Evolutionary conservation across 2,888 invertebrate species (phyloP), one percentile per base, ranked within the genome.

Genomic region (Strigamia maritima): DNA sequence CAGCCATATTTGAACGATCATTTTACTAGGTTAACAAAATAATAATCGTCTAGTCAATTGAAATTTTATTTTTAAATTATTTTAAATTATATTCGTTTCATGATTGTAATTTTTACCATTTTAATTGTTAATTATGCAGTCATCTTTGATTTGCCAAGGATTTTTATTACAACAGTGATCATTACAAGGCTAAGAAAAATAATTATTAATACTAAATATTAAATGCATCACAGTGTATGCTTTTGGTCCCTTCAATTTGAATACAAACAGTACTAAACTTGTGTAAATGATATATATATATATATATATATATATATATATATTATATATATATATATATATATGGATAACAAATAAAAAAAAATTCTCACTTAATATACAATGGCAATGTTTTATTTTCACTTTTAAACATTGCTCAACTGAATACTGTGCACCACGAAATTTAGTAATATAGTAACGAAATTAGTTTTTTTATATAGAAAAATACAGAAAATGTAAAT

Each of bases 131-230:
- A 19, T n/a, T 54, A n/a, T 54, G 54, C n/a, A 54, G 19, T 54
- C 54, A 54, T n/a, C 54, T 54, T 54, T 54, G 54, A 54, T 54
- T 54, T 54, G 54, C 54, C 19, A 54, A 54, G 54, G 8, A 54
- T 54, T 44, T 44, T 54, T 54, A 54, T 54, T 54, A 54, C 54
- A 54, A 54, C 54, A 54, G 54, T 4, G 54, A 54, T 8, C 54
- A 54, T 14, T 44, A 54, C 19, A 54, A 2, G 19, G 54, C 54
- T 54, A 54, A 54, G n/a, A 54, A 54, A 54, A 54, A 54, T 54
- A 54, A 54, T 54, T 44, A 44, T 44, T 44, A 14, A n/a, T 54
- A 54, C 54, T 54, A n/a, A 54, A 54, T 35, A 35, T n/a, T 19
- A 19, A 54, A 54, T 54, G 54, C 54, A 54, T 22, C 54, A 19